Conservation (phyloP, 2,797 vertebrate genomes). For the Semaprochilodus insignis region DNA sequence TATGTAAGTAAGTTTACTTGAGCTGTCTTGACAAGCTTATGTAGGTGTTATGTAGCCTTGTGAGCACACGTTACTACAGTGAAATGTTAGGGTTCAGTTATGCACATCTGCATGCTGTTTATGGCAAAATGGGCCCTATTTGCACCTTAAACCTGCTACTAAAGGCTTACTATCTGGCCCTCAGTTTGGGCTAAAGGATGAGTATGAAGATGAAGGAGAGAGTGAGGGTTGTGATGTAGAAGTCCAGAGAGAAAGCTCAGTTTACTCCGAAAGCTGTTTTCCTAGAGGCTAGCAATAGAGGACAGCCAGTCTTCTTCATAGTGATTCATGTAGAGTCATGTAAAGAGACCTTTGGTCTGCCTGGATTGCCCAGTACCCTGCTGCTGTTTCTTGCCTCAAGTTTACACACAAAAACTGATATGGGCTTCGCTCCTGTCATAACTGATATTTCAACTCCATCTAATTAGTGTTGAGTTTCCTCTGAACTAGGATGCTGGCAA, state of each 20-base stretch:
- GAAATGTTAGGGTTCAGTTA: no score
- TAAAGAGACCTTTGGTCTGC: neutral
- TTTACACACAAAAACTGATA: neutral
- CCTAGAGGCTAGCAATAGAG: neutral
- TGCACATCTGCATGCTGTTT: no score
- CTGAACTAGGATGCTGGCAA: constrained; percentile 37
- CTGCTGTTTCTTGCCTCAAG: neutral
- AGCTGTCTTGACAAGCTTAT: no score
- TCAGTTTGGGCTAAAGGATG: neutral
- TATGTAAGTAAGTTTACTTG: no score
- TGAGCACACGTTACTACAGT: no score
- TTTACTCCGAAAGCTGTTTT: neutral
- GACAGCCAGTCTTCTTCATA: neutral
- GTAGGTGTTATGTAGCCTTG: no score
- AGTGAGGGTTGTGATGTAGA: neutral
- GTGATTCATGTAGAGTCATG: neutral
- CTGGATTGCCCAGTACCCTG: neutral
- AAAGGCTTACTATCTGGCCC: neutral
- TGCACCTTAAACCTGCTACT: neutral
- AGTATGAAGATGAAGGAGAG: neutral
- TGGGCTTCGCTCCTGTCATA: neutral
- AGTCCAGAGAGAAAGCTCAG: neutral
- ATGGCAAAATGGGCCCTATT: neutral
- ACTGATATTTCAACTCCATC: constrained; percentile 17
- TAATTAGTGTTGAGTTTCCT: constrained; percentile 40